Evolutionary conservation across 2,888 invertebrate species (phyloP).

Genomic region (Erebia ligea): DNA sequence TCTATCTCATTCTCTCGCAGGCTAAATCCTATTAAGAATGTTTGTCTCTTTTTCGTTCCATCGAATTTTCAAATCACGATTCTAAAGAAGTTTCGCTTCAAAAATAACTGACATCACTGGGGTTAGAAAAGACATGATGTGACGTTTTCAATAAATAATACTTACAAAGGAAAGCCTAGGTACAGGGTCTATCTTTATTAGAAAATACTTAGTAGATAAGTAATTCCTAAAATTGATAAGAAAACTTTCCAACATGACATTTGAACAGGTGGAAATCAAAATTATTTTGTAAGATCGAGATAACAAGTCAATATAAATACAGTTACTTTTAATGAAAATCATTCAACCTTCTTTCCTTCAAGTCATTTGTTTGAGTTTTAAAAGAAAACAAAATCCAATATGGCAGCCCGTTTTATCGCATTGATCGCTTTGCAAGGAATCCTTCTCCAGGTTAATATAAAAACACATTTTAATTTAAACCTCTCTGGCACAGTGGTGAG

Average conservation of each 20-base stretch:
- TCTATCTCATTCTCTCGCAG: too few relatives aligned
- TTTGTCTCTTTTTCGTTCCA: too few relatives aligned
- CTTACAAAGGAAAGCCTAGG: too few relatives aligned
- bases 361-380: neutral
- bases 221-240: neutral
- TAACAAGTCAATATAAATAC: constrained; percentile 29
- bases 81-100: too few relatives aligned
- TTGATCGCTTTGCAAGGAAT: constrained; percentile 40
- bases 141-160: too few relatives aligned
- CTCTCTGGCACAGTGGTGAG: too few relatives aligned
- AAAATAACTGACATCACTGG: too few relatives aligned
- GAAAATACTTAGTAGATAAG: too few relatives aligned
- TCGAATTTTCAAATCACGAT: too few relatives aligned
- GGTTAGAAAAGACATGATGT: too few relatives aligned
- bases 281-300: constrained; percentile 11
- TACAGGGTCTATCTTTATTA: too few relatives aligned
- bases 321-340: neutral
- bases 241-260: neutral
- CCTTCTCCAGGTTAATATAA: constrained; percentile 42
- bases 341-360: neutral
- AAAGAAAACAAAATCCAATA: constrained; percentile 34
- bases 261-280: neutral
- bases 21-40: too few relatives aligned
- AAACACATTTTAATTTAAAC: neutral
- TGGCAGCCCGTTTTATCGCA: constrained; percentile 36